Percentiles rank a stretch among this genome's conserved stretches.
phyloP scores from a whole-genome alignment of 2,797 vertebrate species.

The Lacerta viridis region DNA sequence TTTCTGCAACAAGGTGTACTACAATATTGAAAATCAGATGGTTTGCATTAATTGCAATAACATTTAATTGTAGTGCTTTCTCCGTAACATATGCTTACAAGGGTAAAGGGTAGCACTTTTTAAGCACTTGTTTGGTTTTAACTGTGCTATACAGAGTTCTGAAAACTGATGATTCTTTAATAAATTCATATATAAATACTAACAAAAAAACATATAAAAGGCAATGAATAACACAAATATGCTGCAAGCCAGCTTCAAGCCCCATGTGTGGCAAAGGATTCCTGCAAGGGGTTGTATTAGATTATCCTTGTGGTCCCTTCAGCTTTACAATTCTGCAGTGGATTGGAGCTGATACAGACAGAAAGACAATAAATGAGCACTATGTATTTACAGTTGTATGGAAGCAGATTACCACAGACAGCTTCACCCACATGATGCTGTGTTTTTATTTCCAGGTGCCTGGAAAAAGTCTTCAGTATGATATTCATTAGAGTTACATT shows the following conservation, averaged over 20 bases:
- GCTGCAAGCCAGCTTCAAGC: background rate
- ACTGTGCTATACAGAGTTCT: constrained; percentile 57
- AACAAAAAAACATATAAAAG: too few species aligned
- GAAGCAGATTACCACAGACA: background rate
- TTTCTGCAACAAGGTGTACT: background rate
- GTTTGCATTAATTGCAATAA: constrained; percentile 44
- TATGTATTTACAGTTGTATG: background rate
- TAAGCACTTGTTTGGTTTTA: constrained; percentile 54
- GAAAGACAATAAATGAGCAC: background rate
- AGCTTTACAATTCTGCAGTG: background rate
- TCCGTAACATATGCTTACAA: constrained; percentile 20
- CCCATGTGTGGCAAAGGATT: too few species aligned
- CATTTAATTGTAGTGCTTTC: constrained; percentile 30
- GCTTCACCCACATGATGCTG: background rate
- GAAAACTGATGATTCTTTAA: constrained; percentile 51
- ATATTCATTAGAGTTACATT: background rate
- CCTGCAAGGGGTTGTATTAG: too few species aligned
- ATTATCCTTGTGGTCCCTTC: too few species aligned
- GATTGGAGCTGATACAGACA: background rate
- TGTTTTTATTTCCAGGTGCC: background rate
- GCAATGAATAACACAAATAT: background rate
- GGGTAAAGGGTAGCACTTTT: background rate
- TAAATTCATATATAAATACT: constrained; percentile 55
- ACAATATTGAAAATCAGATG: constrained; percentile 46
- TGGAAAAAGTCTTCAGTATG: background rate